Evolutionary conservation across 1,140 invertebrate genomes (phyloP), one percentile per base, ranked within the genome.

Genomic region (Radopholus similis): DNA sequence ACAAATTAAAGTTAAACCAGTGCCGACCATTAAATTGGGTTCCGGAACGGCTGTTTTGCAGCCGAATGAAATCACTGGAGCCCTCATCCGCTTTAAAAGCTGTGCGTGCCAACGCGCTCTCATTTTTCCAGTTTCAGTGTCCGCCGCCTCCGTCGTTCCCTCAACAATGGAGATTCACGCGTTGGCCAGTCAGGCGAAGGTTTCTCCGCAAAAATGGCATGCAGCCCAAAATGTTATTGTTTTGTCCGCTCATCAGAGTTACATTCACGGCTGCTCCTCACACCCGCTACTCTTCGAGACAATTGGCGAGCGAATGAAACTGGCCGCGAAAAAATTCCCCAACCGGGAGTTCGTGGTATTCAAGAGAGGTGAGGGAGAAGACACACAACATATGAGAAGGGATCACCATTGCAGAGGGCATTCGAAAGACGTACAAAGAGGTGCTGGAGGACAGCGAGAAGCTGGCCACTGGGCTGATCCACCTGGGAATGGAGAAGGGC

Each of bases 401-500:
- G n/a, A n/a, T n/a, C n/a, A n/a, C n/a, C n/a, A n/a, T n/a, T n/a
- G n/a, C n/a, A n/a, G 77, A 82, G 26, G 62, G 59, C 21, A 66
- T 82, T 26, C 57, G 80, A 26, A 82, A 81, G 56, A 81, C 77
- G 34, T 80, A 80, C 53, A 54, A 40, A 26, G 64, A 80, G 55
- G 72, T 80, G 6, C 58, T 76, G 23, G 71, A 74, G 11, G 78
- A 81, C 86, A 87, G 87, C 0, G 89, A 95, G 76, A 86, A 87
- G 34, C 77, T 96, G 1, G 93, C 91, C 2, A 89, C 89, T 15
- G 90, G 91, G 1, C 84, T 97, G 0, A 80, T 88, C 42, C 87
- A 87, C 28, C 77, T 93, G 11, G 92, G 92, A 0, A 80, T 96
- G 11, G 78, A 88, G 66, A 87, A 84, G 55, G 92, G 91, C 0